Evolutionary conservation across 1,140 invertebrate genomes (phyloP).

Genomic region (Dendrolimus kikuchii): DNA sequence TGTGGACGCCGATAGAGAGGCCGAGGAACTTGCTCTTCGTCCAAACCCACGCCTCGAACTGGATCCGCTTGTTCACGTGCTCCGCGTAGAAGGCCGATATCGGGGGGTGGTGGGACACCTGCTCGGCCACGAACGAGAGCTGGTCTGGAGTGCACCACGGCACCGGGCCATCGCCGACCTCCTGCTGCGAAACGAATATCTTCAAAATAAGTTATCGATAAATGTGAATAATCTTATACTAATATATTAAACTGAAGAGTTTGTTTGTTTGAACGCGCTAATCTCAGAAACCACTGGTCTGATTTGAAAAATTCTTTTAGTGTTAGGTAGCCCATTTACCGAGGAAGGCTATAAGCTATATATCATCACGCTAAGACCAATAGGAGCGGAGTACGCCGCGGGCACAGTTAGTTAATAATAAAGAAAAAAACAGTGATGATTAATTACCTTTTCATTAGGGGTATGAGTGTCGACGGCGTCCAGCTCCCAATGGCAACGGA

Average conservation of each 20-base stretch:
- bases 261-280: too few relatives aligned
- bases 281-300: too few relatives aligned
- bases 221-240: too few relatives aligned
- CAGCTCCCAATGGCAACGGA: conserved; percentile 91
- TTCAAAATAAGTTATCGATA: too few relatives aligned
- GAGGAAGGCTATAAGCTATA: too few relatives aligned
- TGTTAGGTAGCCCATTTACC: too few relatives aligned
- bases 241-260: too few relatives aligned
- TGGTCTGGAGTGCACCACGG: conserved; percentile 87
- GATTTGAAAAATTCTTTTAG: not conserved
- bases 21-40: conserved; percentile 99
- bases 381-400: too few relatives aligned
- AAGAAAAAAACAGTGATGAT: not conserved
- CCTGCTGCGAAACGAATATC: conserved; percentile 28
- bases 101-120: conserved; percentile 99
- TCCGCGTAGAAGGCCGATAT: conserved; percentile 98
- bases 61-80: conserved; percentile 89
- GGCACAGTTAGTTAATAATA: too few relatives aligned
- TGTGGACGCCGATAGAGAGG: conserved; percentile 93
- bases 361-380: too few relatives aligned
- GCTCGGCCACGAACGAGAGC: conserved; percentile 95
- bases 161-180: conserved; percentile 83
- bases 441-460: conserved; percentile 37
- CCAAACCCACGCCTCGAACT: conserved; percentile 95
- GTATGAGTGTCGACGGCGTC: conserved; percentile 34